Evolutionary conservation across 2,888 invertebrate species (phyloP).

Genomic region (Hermaeophaga mercurialis): DNA sequence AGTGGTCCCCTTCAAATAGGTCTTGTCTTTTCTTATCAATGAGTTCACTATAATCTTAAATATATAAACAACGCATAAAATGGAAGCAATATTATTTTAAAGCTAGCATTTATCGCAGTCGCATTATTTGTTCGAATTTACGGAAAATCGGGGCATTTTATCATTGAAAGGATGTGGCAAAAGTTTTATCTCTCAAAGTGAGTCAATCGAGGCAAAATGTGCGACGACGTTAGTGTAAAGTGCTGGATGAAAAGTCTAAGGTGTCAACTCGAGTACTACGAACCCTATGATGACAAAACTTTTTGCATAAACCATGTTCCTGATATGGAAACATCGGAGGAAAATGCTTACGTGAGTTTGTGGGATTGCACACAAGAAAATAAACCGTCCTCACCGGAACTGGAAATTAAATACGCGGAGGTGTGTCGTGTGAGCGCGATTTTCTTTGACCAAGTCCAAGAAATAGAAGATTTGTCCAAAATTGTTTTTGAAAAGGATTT

Average conservation of each 20-base stretch:
- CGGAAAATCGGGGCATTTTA: conserved; percentile 33
- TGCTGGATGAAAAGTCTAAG: conserved; percentile 52
- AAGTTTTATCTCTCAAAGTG: conserved; percentile 31
- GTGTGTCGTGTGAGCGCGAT: conserved; percentile 45
- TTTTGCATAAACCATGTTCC: conserved; percentile 26
- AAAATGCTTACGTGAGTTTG: conserved; percentile 41
- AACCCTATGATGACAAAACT: conserved; percentile 39
- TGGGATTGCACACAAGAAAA: conserved; percentile 40
- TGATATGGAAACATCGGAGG: conserved; percentile 33
- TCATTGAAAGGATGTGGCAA: conserved; percentile 37
- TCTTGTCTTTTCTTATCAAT: conserved; percentile 39
- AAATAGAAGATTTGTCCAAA: conserved; percentile 38
- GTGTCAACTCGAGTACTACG: conserved; percentile 50
- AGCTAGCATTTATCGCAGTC: conserved; percentile 25
- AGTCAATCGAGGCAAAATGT: conserved; percentile 32
- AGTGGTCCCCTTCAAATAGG: conserved; percentile 34
- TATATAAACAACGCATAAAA: conserved; percentile 24
- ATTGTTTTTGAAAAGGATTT: conserved; percentile 58
- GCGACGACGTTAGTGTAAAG: conserved; percentile 45
- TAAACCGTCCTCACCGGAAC: not conserved
- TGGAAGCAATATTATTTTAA: conserved; percentile 25
- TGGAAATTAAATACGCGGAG: conserved; percentile 43
- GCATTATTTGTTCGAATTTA: conserved; percentile 25
- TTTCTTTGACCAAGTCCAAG: conserved; percentile 45
- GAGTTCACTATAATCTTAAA: conserved; percentile 21